Evolutionary conservation across 2,888 invertebrate genomes (phyloP), one percentile per base, ranked within the genome.

Genomic region (Heterodera filipjevi): DNA sequence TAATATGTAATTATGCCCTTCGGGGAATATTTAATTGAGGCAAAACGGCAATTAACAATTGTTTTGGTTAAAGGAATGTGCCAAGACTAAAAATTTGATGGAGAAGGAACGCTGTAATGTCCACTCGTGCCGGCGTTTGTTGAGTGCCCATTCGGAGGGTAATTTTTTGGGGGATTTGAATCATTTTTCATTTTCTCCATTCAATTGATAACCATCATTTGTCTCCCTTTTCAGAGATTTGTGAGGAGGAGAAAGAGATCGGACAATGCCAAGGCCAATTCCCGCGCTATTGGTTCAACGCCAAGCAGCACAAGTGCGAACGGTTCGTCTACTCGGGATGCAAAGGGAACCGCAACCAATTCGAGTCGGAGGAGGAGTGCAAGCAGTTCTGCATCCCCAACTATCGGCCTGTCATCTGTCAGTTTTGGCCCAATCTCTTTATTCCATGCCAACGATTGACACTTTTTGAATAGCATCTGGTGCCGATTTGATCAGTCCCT

Each of bases 251-350:
- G 32, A 92, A 93, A 39, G 94, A 94, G 84, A 90, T 91, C 44
- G 98, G 97, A 1, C 95, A 95, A 1, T 98, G 98, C 90, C 92
- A 94, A 79, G 96, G 95, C 0, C 92, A 92, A 87, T 95, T 94
- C 90, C 93, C 93, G 85, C 93, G 96, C 79, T 99, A 95, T 93
- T 93, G 94, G 90, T 96, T 93, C 90, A 94, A 96, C 90, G 91
- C 91, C 39, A 89, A 92, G 35, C 92, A 92, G 59, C 92, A 92
- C 35, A 91, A 92, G 44, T 97, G 97, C 89, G 93, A 93, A 85
- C 76, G 79, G 19, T 97, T 96, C 90, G 92, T 92, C 77, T 96
- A 93, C 91, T 93, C 93, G 35, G 96, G 95, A 64, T 97, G 97
- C 89, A 93, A 94, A 71, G 88, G 88, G 19, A 88, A 88, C 72